These are phyloP conservation scores for Chamaetylas fuelleborni DNA, from an alignment of 2,113 vertebrate genomes.

Conservation along the genomic window DNA sequence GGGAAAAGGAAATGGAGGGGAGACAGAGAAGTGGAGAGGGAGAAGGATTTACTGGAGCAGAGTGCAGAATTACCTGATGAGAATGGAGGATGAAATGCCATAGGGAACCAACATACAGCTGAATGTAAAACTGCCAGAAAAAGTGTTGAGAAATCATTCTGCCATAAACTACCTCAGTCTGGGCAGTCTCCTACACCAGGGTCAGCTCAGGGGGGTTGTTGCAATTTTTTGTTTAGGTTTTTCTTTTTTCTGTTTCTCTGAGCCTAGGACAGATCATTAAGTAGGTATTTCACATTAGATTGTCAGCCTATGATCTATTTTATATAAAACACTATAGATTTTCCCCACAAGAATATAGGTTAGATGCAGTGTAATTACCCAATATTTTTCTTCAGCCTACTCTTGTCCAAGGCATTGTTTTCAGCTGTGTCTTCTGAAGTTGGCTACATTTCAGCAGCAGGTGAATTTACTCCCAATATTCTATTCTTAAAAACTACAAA, in stretches of 20 bases:
- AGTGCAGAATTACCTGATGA: neutral
- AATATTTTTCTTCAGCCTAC: neutral
- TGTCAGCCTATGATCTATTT: neutral
- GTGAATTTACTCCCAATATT: neutral
- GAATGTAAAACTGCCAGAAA: constrained; percentile 13
- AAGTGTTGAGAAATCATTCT: neutral
- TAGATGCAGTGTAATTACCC: neutral
- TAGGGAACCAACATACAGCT: neutral
- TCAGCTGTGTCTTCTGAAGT: neutral
- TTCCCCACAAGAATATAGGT: neutral
- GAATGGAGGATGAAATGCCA: neutral
- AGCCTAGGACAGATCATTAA: neutral
- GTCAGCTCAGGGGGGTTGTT: neutral
- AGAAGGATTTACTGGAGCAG: neutral
- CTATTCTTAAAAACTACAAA: neutral
- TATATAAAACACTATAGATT: neutral
- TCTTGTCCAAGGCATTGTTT: neutral
- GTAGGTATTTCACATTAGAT: neutral
- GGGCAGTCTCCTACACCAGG: neutral
- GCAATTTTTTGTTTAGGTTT: neutral
- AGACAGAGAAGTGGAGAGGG: neutral
- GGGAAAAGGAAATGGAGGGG: neutral
- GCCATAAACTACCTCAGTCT: neutral
- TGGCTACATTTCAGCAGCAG: neutral
- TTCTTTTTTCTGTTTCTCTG: neutral